phyloP scores from a whole-genome alignment of 2,797 vertebrate species.

The Lutjanus argentimaculatus region DNA sequence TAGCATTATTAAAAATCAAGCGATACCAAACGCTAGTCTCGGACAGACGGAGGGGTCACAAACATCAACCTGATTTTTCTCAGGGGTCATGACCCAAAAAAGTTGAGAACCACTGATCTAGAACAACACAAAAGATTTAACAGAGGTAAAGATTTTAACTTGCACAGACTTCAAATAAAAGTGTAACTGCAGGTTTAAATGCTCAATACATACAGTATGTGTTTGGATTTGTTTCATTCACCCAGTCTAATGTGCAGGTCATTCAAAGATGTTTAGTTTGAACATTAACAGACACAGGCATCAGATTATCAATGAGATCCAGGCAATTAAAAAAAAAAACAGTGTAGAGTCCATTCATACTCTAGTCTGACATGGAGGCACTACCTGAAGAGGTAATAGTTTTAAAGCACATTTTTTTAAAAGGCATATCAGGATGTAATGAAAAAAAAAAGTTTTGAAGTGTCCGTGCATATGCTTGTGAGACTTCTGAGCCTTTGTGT shows the following conservation, averaged over 20 bases:
- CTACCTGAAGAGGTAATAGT: constrained; percentile 60
- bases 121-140: not conserved
- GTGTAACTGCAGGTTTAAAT: constrained; percentile 29
- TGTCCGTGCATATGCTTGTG: no score
- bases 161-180: constrained; percentile 31
- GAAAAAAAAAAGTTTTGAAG: constrained; percentile 40
- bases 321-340: constrained; percentile 55
- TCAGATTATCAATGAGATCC: constrained; percentile 49
- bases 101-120: no score
- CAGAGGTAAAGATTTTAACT: constrained; percentile 2
- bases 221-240: constrained; percentile 40
- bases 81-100: no score
- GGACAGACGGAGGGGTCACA: no score
- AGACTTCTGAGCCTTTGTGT: not conserved
- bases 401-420: constrained; percentile 66
- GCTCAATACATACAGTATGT: not conserved
- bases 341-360: constrained; percentile 51
- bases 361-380: constrained; percentile 61
- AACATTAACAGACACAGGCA: constrained; percentile 72
- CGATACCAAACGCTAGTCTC: no score
- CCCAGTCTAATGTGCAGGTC: constrained; percentile 43
- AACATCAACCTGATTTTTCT: no score
- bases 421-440: constrained; percentile 71
- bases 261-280: constrained; percentile 42
- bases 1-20: no score